Evolutionary conservation across 2,797 vertebrate genomes (phyloP), one percentile per base, ranked within the genome.

Genomic region (Phalanger gymnotis): DNA sequence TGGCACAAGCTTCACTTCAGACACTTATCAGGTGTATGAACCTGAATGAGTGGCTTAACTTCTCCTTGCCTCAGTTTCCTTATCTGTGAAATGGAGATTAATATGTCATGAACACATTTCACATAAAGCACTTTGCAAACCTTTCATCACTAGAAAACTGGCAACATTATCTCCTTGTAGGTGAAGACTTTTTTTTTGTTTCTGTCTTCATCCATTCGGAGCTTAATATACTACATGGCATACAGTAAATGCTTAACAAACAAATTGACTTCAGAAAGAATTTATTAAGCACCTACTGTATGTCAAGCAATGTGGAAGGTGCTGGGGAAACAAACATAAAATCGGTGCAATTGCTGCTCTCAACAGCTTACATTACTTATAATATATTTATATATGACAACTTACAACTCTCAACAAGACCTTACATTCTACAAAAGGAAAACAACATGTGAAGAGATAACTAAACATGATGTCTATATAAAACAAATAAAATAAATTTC

Each of bases 51-150:
- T 53, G 56, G 66, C 9, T 91, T 93, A 31, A 47, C 54, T 52
- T 66, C 61, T 87, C 51, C 94, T 51, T 92, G 56, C 16, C 28
- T 91, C 6, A 52, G 4, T 92, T 94, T 90, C 54, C 92, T 91
- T 51, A 57, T 90, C 92, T 95, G 4, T 57, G 52, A 95, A 90
- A 73, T 47, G 19, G 94, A 19, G 93, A 58, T 93, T 94, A 58
- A 52, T 87, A 89, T 81, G 91, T 92, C 54, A 58, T 40, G n/a
- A 40, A 22, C 2, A 14, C 27, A 90, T 12, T 4, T 58, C 56
- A 25, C 47, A 4, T 53, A 30, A 73, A 93, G 2, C 22, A 81
- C 66, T 53, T 90, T 31, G 12, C 91, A 30, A 12, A 12, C 40
- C 53, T 92, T 30, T 13, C 0, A 91, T 7, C 28, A 53, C 5